These are phyloP conservation scores for Gallinago media DNA, from an alignment of 2,113 vertebrate genomes.

Conservation along the genomic window DNA sequence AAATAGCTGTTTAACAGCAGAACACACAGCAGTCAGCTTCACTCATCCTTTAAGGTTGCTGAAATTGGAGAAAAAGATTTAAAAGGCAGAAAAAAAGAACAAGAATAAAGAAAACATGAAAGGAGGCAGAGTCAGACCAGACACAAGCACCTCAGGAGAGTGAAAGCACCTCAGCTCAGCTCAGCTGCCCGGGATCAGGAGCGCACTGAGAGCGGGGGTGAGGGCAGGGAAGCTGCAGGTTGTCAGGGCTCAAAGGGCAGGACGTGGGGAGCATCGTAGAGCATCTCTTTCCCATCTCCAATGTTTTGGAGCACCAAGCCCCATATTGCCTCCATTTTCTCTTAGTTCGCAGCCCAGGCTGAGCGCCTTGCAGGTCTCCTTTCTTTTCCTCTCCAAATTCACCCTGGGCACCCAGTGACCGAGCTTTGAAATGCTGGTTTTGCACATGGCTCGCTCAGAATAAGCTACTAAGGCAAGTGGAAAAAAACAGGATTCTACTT, in stretches of 20 bases:
- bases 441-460: neutral
- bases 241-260: neutral
- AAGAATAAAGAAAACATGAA: neutral
- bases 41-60: neutral
- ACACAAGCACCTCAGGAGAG: neutral
- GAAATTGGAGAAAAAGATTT: constrained; percentile 6
- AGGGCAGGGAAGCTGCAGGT: neutral
- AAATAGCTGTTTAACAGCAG: neutral
- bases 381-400: neutral
- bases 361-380: neutral
- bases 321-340: accelerated
- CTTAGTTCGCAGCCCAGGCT: neutral
- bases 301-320: neutral
- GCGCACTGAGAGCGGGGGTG: accelerated
- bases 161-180: neutral
- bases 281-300: neutral
- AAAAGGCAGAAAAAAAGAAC: neutral
- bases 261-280: accelerated
- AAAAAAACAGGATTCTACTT: neutral
- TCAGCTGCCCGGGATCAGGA: neutral
- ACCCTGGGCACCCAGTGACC: neutral
- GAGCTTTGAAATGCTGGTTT: neutral
- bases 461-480: neutral
- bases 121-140: neutral
- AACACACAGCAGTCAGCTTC: neutral